Evolutionary conservation across 2,797 vertebrate species (phyloP).

Genomic region (Ctenosaura bakeri): DNA sequence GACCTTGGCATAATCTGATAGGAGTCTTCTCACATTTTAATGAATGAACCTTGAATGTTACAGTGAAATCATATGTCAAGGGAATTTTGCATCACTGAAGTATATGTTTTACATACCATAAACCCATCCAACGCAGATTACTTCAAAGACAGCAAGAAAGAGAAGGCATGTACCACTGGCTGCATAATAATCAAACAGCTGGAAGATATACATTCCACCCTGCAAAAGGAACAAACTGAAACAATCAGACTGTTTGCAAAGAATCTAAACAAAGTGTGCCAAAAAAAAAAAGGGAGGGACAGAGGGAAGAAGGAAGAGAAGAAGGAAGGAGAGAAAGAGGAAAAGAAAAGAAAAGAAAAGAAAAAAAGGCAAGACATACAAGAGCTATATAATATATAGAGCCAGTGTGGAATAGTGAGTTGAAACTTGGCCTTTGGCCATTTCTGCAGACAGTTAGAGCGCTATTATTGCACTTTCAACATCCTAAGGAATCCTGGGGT

Average conservation of each 20-base stretch:
- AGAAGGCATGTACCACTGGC: conserved; percentile 90
- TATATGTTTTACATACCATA: conserved; percentile 84
- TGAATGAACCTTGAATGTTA: background rate
- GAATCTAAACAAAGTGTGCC: background rate
- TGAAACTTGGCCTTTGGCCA: too few relatives aligned
- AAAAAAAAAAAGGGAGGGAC: too few relatives aligned
- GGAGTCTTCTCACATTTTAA: background rate
- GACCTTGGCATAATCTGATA: too few relatives aligned
- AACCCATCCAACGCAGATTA: conserved; percentile 88
- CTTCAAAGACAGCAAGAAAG: conserved; percentile 88
- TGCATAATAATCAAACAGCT: conserved; percentile 94
- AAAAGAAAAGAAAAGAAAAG: too few relatives aligned
- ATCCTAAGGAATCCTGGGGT: too few relatives aligned
- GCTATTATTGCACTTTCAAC: too few relatives aligned
- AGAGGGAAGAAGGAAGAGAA: too few relatives aligned
- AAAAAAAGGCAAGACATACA: background rate
- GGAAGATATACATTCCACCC: conserved; percentile 96
- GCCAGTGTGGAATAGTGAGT: too few relatives aligned
- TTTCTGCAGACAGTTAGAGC: too few relatives aligned
- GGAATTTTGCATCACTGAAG: background rate
- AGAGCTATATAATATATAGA: background rate
- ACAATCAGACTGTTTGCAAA: background rate
- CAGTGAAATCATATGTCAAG: background rate
- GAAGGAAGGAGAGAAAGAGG: too few relatives aligned
- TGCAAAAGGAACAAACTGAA: conserved; percentile 65